A percentile compares a stretch with the other conserved stretches of the same genome.
These are phyloP conservation scores for Thysanoteuthis rhombus DNA, from an alignment of 2,888 invertebrate genomes.

Conservation along the genomic window DNA sequence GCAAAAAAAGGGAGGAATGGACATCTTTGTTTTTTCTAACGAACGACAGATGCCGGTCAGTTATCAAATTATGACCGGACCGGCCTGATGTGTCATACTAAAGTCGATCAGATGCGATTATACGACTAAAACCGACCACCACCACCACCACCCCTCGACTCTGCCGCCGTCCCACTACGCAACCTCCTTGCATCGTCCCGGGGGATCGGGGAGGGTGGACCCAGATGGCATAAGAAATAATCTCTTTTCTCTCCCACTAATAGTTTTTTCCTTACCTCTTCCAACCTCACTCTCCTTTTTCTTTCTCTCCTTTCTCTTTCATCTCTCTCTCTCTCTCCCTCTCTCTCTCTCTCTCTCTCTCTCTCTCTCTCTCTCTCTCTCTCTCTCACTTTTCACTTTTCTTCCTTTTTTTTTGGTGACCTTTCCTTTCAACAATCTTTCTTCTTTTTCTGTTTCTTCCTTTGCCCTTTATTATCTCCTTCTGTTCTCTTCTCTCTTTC, in stretches of 20 bases:
- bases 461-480: neutral
- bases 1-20: too few relatives aligned
- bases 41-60: slow-evolving; percentile 12
- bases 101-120: neutral
- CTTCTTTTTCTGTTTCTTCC: neutral
- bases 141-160: neutral
- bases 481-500: neutral
- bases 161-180: neutral
- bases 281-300: neutral
- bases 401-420: neutral
- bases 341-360: neutral
- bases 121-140: too few relatives aligned
- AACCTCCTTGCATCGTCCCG: neutral
- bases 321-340: neutral
- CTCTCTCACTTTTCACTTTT: neutral
- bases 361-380: neutral
- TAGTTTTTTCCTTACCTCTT: too few relatives aligned
- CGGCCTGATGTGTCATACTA: neutral
- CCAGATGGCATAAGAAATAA: too few relatives aligned
- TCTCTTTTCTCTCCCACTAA: too few relatives aligned
- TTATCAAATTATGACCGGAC: neutral
- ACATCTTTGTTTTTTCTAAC: neutral
- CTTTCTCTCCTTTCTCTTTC: neutral
- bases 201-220: neutral
- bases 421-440: neutral